Percentiles rank a stretch among this genome's conserved stretches.
Evolutionary conservation across 2,888 invertebrate genomes (phyloP).

Genomic region (Xestia rhomboidea): DNA sequence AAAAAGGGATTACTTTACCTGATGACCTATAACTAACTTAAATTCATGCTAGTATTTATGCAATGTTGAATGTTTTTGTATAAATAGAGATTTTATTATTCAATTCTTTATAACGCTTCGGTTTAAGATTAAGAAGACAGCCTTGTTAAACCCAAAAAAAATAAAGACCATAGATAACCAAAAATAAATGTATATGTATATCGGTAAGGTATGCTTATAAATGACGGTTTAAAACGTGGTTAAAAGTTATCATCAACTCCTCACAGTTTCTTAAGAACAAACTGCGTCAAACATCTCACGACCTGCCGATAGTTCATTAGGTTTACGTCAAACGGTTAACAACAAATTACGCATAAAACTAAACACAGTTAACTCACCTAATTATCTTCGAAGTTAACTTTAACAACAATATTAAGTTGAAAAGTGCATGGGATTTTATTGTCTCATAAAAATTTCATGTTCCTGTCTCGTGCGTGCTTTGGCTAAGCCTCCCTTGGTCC

Average conservation of each 20-base stretch:
- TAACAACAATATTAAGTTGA: slow-evolving; percentile 27
- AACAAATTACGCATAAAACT: slow-evolving; percentile 11
- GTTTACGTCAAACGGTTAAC: slow-evolving; percentile 17
- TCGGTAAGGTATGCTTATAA: no score
- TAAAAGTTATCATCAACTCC: neutral
- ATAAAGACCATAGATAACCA: no score
- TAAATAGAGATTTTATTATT: no score
- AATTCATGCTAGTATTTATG: no score
- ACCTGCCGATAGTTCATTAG: slow-evolving; percentile 5
- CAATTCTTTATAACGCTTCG: no score
- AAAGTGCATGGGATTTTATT: slow-evolving; percentile 49
- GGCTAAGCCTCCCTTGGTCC: slow-evolving; percentile 33
- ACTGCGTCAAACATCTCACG: neutral
- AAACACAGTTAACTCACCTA: neutral
- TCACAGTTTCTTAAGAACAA: neutral
- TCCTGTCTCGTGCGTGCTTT: slow-evolving; percentile 20
- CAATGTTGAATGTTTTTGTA: no score
- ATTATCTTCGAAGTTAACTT: slow-evolving; percentile 4
- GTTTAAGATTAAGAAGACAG: no score
- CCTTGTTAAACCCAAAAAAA: no score
- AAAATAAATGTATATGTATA: no score
- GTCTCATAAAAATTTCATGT: slow-evolving; percentile 51
- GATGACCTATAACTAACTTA: no score
- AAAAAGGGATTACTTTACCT: no score
- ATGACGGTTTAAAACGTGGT: neutral